These are phyloP conservation scores for Episyrphus balteatus DNA, from an alignment of 1,140 invertebrate species.

Conservation along the genomic window DNA sequence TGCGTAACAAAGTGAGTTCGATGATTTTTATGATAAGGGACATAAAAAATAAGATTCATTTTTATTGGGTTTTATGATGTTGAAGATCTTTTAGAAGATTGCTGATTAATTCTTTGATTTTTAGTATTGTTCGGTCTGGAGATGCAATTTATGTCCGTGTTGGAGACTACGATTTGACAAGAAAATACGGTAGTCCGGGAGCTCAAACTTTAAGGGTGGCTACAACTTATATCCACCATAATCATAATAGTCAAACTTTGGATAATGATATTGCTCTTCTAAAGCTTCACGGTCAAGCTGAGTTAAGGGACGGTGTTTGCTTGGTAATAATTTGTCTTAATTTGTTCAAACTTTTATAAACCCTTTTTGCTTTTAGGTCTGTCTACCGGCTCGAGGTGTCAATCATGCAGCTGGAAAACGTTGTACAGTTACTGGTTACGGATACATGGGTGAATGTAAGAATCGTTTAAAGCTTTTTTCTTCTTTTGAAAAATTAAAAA, in stretches of 20 bases:
- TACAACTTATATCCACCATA: constrained; percentile 91
- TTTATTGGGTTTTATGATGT: too few species aligned
- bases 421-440: constrained; percentile 87
- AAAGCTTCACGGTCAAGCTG: constrained; percentile 81
- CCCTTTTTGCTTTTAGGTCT: constrained; percentile 44
- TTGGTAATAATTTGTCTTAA: constrained; percentile 18
- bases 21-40: too few species aligned
- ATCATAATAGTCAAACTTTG: constrained; percentile 90
- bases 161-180: constrained; percentile 83
- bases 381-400: constrained; percentile 75
- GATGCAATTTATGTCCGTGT: constrained; percentile 85
- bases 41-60: too few species aligned
- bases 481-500: background rate
- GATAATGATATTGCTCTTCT: constrained; percentile 93
- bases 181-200: constrained; percentile 74
- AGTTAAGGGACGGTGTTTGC: constrained; percentile 72
- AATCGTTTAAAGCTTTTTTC: constrained; percentile 1
- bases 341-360: background rate
- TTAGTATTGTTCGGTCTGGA: constrained; percentile 77
- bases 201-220: constrained; percentile 80
- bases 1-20: constrained; percentile 82
- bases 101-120: constrained; percentile 26
- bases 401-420: constrained; percentile 75
- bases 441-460: constrained; percentile 86
- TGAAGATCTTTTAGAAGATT: too few species aligned